phyloP scores from a whole-genome alignment of 2,113 vertebrate genomes.

The Uria lomvia region DNA sequence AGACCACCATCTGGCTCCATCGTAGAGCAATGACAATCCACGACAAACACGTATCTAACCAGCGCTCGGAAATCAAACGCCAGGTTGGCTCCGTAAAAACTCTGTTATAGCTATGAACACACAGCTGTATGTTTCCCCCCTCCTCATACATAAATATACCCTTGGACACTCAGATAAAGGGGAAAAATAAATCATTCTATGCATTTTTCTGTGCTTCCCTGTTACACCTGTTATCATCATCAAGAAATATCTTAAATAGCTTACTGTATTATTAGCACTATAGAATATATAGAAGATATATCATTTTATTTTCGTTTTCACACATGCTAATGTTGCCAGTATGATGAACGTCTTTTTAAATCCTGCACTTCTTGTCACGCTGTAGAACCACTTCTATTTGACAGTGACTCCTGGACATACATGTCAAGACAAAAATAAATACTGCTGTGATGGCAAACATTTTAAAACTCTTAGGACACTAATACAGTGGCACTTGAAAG shows the following conservation, averaged over 20 bases:
- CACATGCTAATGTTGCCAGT: conserved; percentile 34
- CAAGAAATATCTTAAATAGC: conserved; percentile 20
- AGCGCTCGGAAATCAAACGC: background rate
- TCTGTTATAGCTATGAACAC: background rate
- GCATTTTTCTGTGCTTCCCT: background rate
- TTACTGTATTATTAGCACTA: conserved; percentile 7
- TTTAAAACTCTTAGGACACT: conserved; percentile 13
- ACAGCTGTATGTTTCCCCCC: background rate
- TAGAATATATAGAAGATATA: background rate
- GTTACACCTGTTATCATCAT: background rate
- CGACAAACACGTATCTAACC: background rate
- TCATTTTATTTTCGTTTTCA: conserved; percentile 22
- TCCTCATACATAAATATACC: background rate
- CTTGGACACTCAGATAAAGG: background rate
- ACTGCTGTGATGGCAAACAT: conserved; percentile 31
- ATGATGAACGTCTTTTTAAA: conserved; percentile 26
- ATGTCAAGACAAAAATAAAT: conserved; percentile 56
- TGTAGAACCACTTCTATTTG: conserved; percentile 18
- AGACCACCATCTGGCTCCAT: conserved; percentile 60
- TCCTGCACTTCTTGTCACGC: background rate
- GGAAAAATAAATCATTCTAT: background rate
- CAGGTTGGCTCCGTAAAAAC: background rate
- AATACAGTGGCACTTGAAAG: conserved; percentile 46
- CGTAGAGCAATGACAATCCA: conserved; percentile 16
- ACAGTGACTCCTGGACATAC: conserved; percentile 24